Evolutionary conservation across 92 coral and sea anemone genomes (phyloP).

Genomic region (Siderastrea radians): DNA sequence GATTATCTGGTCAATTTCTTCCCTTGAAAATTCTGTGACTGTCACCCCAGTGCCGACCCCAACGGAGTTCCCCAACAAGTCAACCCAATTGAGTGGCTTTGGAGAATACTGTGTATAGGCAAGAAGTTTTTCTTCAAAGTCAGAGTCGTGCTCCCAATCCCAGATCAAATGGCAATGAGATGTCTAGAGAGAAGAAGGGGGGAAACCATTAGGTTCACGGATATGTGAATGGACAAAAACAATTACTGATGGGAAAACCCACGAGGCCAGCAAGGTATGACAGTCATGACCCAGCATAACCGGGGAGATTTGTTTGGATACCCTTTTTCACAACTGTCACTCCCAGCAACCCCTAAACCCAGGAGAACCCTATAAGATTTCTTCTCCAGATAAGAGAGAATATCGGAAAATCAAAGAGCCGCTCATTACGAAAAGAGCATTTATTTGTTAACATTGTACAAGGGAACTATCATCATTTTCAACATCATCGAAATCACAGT

Average conservation of each 20-base stretch:
- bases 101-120: neutral
- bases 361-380: neutral
- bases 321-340: slow-evolving; percentile 43
- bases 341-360: slow-evolving; percentile 5
- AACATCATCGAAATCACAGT: neutral
- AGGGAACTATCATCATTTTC: neutral
- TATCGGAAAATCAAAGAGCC: neutral
- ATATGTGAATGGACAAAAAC: neutral
- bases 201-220: neutral
- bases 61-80: slow-evolving; percentile 6
- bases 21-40: slow-evolving; percentile 8
- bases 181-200: neutral
- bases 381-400: neutral
- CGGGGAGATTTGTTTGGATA: slow-evolving; percentile 32
- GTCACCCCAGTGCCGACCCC: slow-evolving; percentile 28
- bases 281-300: slow-evolving; percentile 13
- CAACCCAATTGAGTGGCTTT: slow-evolving; percentile 23
- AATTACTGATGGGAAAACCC: neutral
- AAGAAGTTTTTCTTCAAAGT: slow-evolving; percentile 9
- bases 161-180: neutral
- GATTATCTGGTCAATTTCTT: slow-evolving; percentile 16
- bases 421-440: neutral
- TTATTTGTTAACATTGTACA: neutral
- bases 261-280: neutral
- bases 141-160: slow-evolving; percentile 44